phyloP scores from a whole-genome alignment of 2,797 vertebrate species.

The Lepus townsendii region DNA sequence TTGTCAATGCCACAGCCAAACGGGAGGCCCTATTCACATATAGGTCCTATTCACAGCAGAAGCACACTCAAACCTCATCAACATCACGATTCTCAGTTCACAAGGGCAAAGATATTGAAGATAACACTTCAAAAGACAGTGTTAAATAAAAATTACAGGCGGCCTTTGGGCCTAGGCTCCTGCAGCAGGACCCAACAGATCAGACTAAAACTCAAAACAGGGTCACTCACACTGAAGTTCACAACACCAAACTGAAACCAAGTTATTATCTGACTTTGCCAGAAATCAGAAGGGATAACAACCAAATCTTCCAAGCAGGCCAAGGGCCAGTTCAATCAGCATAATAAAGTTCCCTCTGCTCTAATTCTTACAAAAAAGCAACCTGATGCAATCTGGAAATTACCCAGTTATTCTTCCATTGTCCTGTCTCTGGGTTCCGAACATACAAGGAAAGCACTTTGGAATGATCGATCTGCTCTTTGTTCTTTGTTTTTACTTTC shows the following conservation, averaged over 20 bases:
- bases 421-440: neutral
- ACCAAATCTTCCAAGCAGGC: neutral
- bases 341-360: neutral
- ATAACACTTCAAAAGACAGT: neutral
- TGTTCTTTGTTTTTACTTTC: neutral
- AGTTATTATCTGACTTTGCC: neutral
- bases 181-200: neutral
- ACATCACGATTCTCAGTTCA: neutral
- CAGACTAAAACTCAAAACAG: neutral
- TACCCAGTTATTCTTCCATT: neutral
- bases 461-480: neutral
- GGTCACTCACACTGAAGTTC: neutral
- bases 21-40: neutral
- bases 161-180: neutral
- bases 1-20: neutral
- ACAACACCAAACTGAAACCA: conserved; percentile 10
- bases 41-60: neutral
- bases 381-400: neutral
- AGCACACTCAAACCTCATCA: conserved; percentile 7
- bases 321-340: neutral
- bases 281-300: neutral
- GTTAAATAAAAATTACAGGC: neutral
- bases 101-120: neutral
- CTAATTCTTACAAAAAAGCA: neutral
- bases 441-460: neutral